Conservation (phyloP, 1,140 invertebrate genomes). For the Sycophaga agraensis region DNA sequence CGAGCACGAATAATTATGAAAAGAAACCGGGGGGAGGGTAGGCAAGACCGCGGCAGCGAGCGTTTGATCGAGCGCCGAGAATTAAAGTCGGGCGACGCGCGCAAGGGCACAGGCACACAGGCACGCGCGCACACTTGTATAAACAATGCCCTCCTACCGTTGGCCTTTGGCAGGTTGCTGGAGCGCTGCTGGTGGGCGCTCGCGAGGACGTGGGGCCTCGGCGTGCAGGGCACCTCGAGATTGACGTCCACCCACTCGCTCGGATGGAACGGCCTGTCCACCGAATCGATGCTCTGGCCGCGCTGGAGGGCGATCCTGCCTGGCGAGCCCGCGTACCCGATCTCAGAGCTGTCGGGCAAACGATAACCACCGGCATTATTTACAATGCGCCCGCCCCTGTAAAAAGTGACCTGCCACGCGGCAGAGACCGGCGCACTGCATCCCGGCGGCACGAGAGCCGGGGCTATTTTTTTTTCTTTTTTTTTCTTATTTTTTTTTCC, state of each 20-base stretch:
- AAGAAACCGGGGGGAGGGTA: too few species aligned
- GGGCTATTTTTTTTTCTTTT: neutral
- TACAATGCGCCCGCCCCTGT: too few species aligned
- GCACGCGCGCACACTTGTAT: neutral
- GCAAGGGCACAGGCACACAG: too few species aligned
- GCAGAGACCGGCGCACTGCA: too few species aligned
- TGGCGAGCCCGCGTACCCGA: conserved; percentile 54
- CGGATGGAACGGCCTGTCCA: conserved; percentile 56
- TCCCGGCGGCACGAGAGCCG: too few species aligned
- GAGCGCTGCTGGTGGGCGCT: neutral
- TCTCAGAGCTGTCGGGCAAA: conserved; percentile 48
- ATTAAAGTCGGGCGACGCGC: too few species aligned
- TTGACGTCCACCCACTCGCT: conserved; percentile 62
- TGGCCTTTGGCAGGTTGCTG: neutral
- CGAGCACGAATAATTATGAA: too few species aligned
- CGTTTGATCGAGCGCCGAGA: too few species aligned
- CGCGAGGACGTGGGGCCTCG: conserved; percentile 5
- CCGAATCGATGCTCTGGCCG: conserved; percentile 54
- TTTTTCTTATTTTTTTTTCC: neutral
- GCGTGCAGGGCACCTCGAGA: conserved; percentile 56
- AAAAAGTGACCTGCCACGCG: too few species aligned
- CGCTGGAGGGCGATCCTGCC: conserved; percentile 44
- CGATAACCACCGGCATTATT: conserved; percentile 12
- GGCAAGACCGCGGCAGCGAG: too few species aligned
- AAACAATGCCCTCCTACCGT: neutral